Evolutionary conservation across 2,888 invertebrate species (phyloP).

Genomic region (Dolichopus griseipennis): DNA sequence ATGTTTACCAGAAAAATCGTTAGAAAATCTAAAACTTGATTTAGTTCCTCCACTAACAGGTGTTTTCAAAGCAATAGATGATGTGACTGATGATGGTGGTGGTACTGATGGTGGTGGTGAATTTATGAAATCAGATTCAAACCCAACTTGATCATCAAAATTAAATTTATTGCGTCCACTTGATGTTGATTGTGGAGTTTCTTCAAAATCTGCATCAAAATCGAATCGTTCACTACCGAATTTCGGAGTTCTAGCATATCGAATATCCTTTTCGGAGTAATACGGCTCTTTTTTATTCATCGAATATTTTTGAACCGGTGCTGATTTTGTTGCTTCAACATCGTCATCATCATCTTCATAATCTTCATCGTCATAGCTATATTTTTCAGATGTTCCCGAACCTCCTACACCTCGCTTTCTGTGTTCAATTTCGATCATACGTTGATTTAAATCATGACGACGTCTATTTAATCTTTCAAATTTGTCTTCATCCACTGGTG

Average conservation of each 20-base stretch:
- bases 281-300: conserved; percentile 21
- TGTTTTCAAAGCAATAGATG: conserved; percentile 26
- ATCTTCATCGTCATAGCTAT: conserved; percentile 22
- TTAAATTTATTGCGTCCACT: conserved; percentile 39
- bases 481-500: conserved; percentile 37
- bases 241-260: conserved; percentile 22
- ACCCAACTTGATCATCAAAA: conserved; percentile 39
- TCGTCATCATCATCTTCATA: conserved; percentile 19
- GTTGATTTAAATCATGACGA: conserved; percentile 41
- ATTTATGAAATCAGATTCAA: conserved; percentile 43
- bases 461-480: conserved; percentile 41
- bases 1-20: conserved; percentile 48
- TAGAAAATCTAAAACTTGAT: conserved; percentile 49
- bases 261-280: conserved; percentile 22
- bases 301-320: conserved; percentile 19
- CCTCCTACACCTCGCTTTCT: conserved; percentile 30
- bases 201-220: conserved; percentile 37
- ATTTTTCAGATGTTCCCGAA: conserved; percentile 21
- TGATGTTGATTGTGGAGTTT: conserved; percentile 36
- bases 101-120: conserved; percentile 29
- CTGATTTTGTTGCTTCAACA: conserved; percentile 19
- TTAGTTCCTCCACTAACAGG: conserved; percentile 28
- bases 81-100: conserved; percentile 32
- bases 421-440: conserved; percentile 38
- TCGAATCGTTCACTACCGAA: conserved; percentile 20